Evolutionary conservation across 2,888 invertebrate species (phyloP).

Genomic region (Notocelia uddmanniana): DNA sequence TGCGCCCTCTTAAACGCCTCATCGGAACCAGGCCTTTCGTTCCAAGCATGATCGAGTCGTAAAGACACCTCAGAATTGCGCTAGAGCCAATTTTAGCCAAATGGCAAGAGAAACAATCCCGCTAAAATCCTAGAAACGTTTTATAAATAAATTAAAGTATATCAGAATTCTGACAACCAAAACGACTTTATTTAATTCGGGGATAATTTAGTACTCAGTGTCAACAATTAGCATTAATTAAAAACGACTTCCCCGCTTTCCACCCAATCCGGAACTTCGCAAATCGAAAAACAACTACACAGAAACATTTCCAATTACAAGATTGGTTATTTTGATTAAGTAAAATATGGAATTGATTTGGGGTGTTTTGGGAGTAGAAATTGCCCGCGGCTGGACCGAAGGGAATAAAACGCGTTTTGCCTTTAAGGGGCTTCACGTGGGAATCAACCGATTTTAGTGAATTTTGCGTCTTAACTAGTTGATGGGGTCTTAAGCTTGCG

Average conservation of each 20-base stretch:
- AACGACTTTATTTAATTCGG: background rate
- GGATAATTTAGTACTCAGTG: background rate
- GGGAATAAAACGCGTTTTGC: slow-evolving; percentile 2
- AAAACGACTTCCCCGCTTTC: background rate
- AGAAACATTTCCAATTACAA: background rate
- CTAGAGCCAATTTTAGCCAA: no score
- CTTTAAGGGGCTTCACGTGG: no score
- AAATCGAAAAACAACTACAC: background rate
- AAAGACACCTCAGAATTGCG: no score
- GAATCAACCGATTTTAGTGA: no score
- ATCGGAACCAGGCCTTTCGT: no score
- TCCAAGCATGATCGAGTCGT: no score
- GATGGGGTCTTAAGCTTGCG: no score
- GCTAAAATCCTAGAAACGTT: no score
- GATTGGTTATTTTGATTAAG: slow-evolving; percentile 10
- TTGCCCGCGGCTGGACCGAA: background rate
- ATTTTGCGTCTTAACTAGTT: no score
- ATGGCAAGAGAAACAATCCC: no score
- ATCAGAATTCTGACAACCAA: background rate
- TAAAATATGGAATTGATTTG: slow-evolving; percentile 11
- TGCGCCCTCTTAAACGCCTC: no score
- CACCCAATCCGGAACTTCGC: background rate
- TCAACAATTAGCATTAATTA: background rate
- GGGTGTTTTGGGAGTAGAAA: background rate
- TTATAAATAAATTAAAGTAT: no score